Evolutionary conservation across 2,113 vertebrate species (phyloP), one percentile per base, ranked within the genome.

Genomic region (Melanocharis versteri): DNA sequence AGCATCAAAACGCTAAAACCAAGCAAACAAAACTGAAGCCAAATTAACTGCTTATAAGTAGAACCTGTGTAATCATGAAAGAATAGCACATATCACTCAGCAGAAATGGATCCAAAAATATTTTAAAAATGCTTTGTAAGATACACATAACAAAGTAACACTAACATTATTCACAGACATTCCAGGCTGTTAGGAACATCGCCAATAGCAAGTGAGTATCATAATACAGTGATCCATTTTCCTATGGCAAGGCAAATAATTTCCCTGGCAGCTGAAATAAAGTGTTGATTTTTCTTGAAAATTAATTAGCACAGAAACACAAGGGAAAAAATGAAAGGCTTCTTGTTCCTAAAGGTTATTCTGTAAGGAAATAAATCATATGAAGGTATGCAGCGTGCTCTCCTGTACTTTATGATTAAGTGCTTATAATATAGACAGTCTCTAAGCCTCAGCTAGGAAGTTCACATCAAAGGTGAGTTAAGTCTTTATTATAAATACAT

Each of bases 391-490:
- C 94, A 92, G 26, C 50, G 28, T 54, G 40, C 47, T 93, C 60
- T 84, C 54, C 35, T 56, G 71, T 75, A 92, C 31, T 95, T 93
- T 94, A 95, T 96, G 94, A 97, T 97, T 96, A 96, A 96, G 48
- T 70, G 69, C 66, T 75, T 48, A 70, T 72, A 89, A 76, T 65
- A 56, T 24, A 70, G 92, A 87, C 65, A 61, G 44, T 85, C 45
- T 91, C 50, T 96, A 93, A 88, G 94, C 88, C 79, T 96, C 90
- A 93, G 92, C 87, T 96, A 53, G 75, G 60, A 93, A 96, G 70
- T 95, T 97, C 80, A 95, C 96, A 96, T 95, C 89, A 94, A 97
- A 96, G 76, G 57, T 97, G 93, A 92, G 45, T 95, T 95, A 87
- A 92, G 44, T 89, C 78, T 96, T 93, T 96, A 71, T 61, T 81